Base-by-base conservation (phyloP, 2,797 vertebrate species). In the Picus viridis region DNA sequence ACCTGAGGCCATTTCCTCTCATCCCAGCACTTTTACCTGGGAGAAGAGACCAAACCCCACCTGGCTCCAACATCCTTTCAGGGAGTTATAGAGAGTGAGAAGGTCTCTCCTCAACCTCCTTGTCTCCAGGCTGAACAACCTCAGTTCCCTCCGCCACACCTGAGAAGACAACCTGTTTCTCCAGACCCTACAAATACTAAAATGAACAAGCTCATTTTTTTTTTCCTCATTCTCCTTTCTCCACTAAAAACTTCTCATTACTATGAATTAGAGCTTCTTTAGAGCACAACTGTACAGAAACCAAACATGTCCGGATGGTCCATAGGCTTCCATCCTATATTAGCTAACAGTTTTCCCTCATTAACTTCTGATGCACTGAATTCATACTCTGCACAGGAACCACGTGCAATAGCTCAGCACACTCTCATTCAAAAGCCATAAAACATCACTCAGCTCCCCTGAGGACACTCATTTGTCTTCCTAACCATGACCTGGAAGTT, bases 311-410 rank as follows among this genome's bases (percentile, higher is more conserved):
- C 16, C 2, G 58, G 47, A 20, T 3, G 13, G 32, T 20, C 32
- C 68, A 26, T 1, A 17, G 22, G 24, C 30, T 53, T 45, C 56
- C 47, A 68, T 29, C 32, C 41, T 17, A 20, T 2, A 17, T 3
- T 4, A 62, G 6, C 29, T 16, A 14, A 39, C 23, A 19, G 22
- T 51, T 36, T 63, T 36, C 59, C 59, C 49, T 29, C 14, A 20
- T 45, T 41, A 80, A 39, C 61, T 71, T 36, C 78, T 43, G 23
- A 41, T 30, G 26, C 36, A 27, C 32, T 18, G 45, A 27, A 43
- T 45, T 88, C 45, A 17, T 2, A 7, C 15, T 10, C 56, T 61
- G 36, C 0, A 0, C 2, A 49, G 32, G 18, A 80, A 47, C 8
- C 36, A 69, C 0, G 3, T 0, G 3, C 41, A 47, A 27, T 1